A percentile compares a stretch with the other conserved stretches of the same genome.
These are phyloP conservation scores for Agrotis puta DNA, from an alignment of 2,888 invertebrate species.

Conservation along the genomic window DNA sequence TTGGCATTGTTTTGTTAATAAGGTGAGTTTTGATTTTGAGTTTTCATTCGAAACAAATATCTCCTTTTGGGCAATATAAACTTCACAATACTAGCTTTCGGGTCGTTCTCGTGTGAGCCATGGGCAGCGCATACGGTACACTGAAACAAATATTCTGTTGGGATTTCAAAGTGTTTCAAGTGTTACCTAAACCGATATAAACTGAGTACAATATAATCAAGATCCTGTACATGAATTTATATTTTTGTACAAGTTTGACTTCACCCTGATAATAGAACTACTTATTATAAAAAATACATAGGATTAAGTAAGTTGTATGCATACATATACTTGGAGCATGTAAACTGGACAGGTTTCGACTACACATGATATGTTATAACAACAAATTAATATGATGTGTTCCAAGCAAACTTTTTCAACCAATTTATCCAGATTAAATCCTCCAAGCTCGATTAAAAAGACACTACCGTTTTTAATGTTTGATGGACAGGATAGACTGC, in stretches of 20 bases:
- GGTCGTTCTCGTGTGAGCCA: slow-evolving; percentile 51
- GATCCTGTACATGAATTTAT: background rate
- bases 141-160: slow-evolving; percentile 75
- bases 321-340: slow-evolving; percentile 12
- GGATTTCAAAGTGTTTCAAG: slow-evolving; percentile 53
- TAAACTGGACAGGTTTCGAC: slow-evolving; percentile 17
- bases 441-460: slow-evolving; percentile 50
- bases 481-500: slow-evolving; percentile 53
- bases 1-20: slow-evolving; percentile 68
- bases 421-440: slow-evolving; percentile 26
- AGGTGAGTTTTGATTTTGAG: slow-evolving; percentile 75
- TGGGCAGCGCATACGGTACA: slow-evolving; percentile 75
- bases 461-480: slow-evolving; percentile 61
- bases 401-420: background rate
- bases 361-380: background rate
- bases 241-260: background rate
- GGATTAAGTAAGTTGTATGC: slow-evolving; percentile 2
- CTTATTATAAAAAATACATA: slow-evolving; percentile 18
- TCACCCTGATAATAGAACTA: background rate
- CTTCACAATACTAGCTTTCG: slow-evolving; percentile 73
- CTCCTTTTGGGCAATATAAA: slow-evolving; percentile 78
- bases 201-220: background rate
- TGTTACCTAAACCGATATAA: background rate
- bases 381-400: background rate
- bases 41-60: slow-evolving; percentile 76